Base-by-base conservation (phyloP, 2,888 invertebrate species). In the Latheticus oryzae region DNA sequence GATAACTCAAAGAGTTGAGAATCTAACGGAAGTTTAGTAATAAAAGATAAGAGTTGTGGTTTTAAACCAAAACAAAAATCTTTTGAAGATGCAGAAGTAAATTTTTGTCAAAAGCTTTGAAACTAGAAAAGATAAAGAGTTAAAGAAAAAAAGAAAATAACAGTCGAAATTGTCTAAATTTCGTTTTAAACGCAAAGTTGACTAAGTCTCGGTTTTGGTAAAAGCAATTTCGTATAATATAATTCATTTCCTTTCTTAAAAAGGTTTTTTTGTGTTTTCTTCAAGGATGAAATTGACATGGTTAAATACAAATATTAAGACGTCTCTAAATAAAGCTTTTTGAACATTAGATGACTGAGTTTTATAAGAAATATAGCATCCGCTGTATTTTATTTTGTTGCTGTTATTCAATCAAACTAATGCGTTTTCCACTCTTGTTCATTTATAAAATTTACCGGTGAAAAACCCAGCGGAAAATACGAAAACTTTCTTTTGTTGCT, bases 391-490 rank as follows among this genome's bases (percentile, higher is more conserved):
- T n/a, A n/a, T n/a, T n/a, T n/a, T n/a, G n/a, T 28, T 40, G n/a
- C 12, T n/a, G 16, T 42, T 15, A 11, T 37, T 50, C 50, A 50
- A 50, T 50, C 50, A 50, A 2, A 28, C n/a, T 47, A 50, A 50
- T 50, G 50, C 50, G 33, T 38, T 30, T 16, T 16, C 1, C 30
- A 3, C 30, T 19, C n/a, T 17, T 15, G 26, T 47, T 43, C 37
- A 55, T 47, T 43, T 48, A 42, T 50, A 59, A 55, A 54, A 58
- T 33, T 48, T 52, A 12, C 26, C 33, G n/a, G 19, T 26, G 42
- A 12, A 42, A 35, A 47, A 32, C 37, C 12, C 35, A 33, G 43
- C 33, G 51, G 19, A 42, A 53, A 53, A 43, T 42, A 7, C 53
- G 23, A 37, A 33, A 51, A 45, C 19, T 52, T 38, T 19, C 50